Conservation (phyloP, 2,113 vertebrate genomes). For the Aix galericulata region DNA sequence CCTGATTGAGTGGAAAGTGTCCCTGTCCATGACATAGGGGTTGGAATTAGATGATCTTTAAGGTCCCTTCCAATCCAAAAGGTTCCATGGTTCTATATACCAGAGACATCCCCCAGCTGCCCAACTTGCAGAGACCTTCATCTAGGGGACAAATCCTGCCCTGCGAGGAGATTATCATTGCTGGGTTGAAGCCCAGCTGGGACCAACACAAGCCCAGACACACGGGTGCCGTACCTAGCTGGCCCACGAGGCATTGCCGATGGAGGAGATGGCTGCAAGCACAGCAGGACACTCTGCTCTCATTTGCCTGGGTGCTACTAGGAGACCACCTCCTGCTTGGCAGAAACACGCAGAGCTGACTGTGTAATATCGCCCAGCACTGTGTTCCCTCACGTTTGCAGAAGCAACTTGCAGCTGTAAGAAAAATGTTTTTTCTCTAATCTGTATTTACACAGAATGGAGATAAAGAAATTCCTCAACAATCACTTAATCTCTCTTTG, state of each 20-base stretch:
- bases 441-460: conserved; percentile 58
- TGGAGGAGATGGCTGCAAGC: neutral
- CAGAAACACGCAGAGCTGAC: neutral
- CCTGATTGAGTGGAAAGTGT: too few species aligned
- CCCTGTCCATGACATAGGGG: too few species aligned
- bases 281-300: neutral
- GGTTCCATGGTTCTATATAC: too few species aligned
- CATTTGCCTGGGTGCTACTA: rapidly evolving
- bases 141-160: neutral
- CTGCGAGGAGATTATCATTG: neutral
- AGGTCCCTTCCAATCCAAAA: too few species aligned
- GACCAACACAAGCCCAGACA: neutral
- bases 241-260: neutral
- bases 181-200: neutral
- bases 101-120: neutral
- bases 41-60: too few species aligned
- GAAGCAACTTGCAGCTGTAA: neutral
- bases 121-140: neutral
- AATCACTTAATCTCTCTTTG: conserved; percentile 53
- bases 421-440: conserved; percentile 33
- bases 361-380: neutral
- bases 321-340: neutral
- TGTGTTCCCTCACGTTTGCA: neutral
- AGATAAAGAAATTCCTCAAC: conserved; percentile 62
- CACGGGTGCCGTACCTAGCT: neutral